Conservation (phyloP, 2,888 invertebrate species). For the Drosophila rubida region DNA sequence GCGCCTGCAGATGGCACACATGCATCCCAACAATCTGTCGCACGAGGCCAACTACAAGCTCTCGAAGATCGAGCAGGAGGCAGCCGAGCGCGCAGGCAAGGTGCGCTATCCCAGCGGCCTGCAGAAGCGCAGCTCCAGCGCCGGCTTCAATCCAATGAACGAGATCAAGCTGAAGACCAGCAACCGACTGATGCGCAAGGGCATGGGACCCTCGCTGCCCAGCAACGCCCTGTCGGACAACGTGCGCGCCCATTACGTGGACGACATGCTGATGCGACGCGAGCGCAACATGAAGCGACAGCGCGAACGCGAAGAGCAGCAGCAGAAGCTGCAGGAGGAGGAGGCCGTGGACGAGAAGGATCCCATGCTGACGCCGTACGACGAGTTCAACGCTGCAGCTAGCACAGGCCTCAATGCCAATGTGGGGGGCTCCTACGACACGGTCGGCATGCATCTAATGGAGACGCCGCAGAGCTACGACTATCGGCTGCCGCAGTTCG, state of each 20-base stretch:
- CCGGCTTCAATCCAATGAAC: constrained; percentile 74
- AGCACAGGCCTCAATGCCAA: background rate
- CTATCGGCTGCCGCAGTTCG: constrained; percentile 42
- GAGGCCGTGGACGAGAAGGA: constrained; percentile 6
- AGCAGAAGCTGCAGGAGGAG: constrained; percentile 8
- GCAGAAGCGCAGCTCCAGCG: constrained; percentile 47
- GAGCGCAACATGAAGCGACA: constrained; percentile 41
- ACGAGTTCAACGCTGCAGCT: background rate
- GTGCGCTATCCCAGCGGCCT: constrained; percentile 15
- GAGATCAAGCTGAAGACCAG: constrained; percentile 83
- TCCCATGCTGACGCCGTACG: constrained; percentile 2
- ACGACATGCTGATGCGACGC: constrained; percentile 53
- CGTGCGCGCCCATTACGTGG: constrained; percentile 51
- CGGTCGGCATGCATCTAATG: background rate
- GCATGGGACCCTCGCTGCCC: constrained; percentile 80
- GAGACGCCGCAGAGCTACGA: constrained; percentile 56
- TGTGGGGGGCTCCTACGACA: background rate
- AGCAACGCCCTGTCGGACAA: constrained; percentile 72
- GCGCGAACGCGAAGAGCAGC: constrained; percentile 15
- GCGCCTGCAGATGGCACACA: constrained; percentile 31
- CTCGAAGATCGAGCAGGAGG: constrained; percentile 84
- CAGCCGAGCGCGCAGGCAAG: constrained; percentile 56
- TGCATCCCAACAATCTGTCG: constrained; percentile 78
- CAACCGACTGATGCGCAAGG: constrained; percentile 76
- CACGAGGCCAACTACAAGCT: constrained; percentile 85